Evolutionary conservation across 2,113 vertebrate genomes (phyloP), one percentile per base, ranked within the genome.

Genomic region (Blennius ocellaris): DNA sequence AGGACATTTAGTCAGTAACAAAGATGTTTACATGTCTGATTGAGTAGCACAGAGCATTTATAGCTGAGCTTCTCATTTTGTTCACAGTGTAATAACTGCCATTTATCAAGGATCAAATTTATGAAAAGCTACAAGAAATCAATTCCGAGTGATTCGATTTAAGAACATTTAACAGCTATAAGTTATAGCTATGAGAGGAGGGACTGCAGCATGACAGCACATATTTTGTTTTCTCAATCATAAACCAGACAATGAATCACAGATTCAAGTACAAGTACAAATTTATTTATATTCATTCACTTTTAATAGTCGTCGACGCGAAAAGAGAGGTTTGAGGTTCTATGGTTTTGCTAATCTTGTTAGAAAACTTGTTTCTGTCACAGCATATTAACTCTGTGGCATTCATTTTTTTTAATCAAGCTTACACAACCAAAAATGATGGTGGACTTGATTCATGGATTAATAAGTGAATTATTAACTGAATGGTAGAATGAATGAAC

Each of bases 101-200:
- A 16, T 54, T 69, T 64, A 64, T 75, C 12, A 15, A 43, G 17
- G 51, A 7, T 66, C 14, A 68, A 68, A 77, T 83, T 70, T 50
- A 75, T 76, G n/a, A 9, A 36, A 60, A 52, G 40, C 40, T 1
- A 41, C 6, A 57, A 61, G 72, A 86, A 77, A 79, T 79, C 74
- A 69, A 84, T 76, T 47, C 7, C 38, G 68, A 61, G 39, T 80
- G 3, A 82, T 67, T 78, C 55, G 54, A 58, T 66, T 73, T 69
- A 76, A 30, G 47, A 53, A 70, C 36, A 50, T 83, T 77, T 65
- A 74, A 55, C 5, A 6, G 30, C 43, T 53, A 11, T 65, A 69
- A 84, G 71, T 73, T 39, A 79, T 7, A 37, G 12, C 6, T 5
- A 49, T 62, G 30, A 39, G 54, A 6, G 36, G 41, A 67, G 40